These are phyloP conservation scores for Listrodromus nycthemerus DNA, from an alignment of 2,888 invertebrate species.

Conservation along the genomic window DNA sequence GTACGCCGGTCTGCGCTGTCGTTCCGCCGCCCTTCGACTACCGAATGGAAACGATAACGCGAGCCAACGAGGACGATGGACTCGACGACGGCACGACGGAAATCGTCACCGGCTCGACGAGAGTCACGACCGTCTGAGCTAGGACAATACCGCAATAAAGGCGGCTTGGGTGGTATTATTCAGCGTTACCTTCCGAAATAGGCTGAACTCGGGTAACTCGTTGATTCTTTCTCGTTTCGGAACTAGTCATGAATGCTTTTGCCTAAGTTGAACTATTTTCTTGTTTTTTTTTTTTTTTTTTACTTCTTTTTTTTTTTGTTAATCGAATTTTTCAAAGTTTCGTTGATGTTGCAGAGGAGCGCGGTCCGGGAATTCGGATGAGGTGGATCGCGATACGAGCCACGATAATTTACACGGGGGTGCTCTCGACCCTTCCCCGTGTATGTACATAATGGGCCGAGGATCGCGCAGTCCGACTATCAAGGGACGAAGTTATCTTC, in stretches of 20 bases:
- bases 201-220: slow-evolving; percentile 49
- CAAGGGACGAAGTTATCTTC: slow-evolving; percentile 1
- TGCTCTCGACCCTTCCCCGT: not conserved
- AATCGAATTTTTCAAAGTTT: not conserved
- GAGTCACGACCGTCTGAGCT: slow-evolving; percentile 81
- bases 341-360: slow-evolving; percentile 20
- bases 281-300: not conserved
- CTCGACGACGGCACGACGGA: slow-evolving; percentile 79
- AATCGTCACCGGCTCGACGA: slow-evolving; percentile 78
- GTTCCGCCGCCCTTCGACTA: slow-evolving; percentile 85
- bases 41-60: slow-evolving; percentile 72
- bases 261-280: slow-evolving; percentile 30
- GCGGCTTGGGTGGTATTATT: slow-evolving; percentile 24
- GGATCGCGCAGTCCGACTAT: not conserved
- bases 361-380: not conserved
- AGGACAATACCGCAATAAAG: not conserved
- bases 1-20: slow-evolving; percentile 82
- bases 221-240: slow-evolving; percentile 70
- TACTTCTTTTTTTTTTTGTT: slow-evolving; percentile 12
- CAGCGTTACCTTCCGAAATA: slow-evolving; percentile 61
- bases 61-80: slow-evolving; percentile 68
- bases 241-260: slow-evolving; percentile 73
- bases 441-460: slow-evolving; percentile 49
- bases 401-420: slow-evolving; percentile 21
- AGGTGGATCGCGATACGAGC: slow-evolving; percentile 22